phyloP scores from a whole-genome alignment of 2,888 invertebrate genomes.

The Odontothrips loti region DNA sequence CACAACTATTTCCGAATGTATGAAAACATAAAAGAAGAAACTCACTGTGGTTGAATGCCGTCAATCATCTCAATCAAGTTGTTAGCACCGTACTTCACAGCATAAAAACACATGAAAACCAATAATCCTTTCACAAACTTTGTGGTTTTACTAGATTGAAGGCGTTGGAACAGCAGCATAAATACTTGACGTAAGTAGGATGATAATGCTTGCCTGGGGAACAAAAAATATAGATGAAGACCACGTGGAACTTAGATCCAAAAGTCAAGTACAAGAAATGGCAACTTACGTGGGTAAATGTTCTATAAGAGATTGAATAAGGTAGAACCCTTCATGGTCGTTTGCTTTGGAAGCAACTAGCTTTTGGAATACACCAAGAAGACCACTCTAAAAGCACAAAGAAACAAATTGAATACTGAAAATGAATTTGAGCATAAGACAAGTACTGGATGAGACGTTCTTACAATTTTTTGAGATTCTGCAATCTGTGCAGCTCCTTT shows the following conservation, averaged over 20 bases:
- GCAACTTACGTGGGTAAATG: conserved; percentile 71
- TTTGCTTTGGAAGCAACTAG: conserved; percentile 90
- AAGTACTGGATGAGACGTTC: conserved; percentile 48
- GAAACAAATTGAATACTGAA: conserved; percentile 29
- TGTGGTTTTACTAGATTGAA: conserved; percentile 89
- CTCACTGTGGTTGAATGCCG: conserved; percentile 78
- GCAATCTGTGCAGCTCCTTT: conserved; percentile 67
- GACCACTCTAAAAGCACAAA: conserved; percentile 55
- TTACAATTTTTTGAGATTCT: conserved; percentile 56
- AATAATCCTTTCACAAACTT: conserved; percentile 89
- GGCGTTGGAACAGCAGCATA: conserved; percentile 84
- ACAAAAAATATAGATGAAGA: conserved; percentile 31
- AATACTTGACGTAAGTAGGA: conserved; percentile 83
- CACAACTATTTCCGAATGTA: conserved; percentile 31
- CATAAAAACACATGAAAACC: conserved; percentile 85
- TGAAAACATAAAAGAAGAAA: conserved; percentile 37
- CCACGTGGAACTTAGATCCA: conserved; percentile 27
- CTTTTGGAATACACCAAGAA: conserved; percentile 94
- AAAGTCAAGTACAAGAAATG: conserved; percentile 28
- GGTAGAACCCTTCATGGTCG: conserved; percentile 93
- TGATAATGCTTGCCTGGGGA: conserved; percentile 63
- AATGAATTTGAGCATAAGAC: conserved; percentile 12
- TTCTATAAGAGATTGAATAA: conserved; percentile 80
- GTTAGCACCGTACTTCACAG: conserved; percentile 72
- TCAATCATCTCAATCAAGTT: conserved; percentile 74